Percentiles rank a stretch among this genome's conserved stretches.
These are phyloP conservation scores for Cheilosia vernalis DNA, from an alignment of 2,888 invertebrate species.

Conservation along the genomic window DNA sequence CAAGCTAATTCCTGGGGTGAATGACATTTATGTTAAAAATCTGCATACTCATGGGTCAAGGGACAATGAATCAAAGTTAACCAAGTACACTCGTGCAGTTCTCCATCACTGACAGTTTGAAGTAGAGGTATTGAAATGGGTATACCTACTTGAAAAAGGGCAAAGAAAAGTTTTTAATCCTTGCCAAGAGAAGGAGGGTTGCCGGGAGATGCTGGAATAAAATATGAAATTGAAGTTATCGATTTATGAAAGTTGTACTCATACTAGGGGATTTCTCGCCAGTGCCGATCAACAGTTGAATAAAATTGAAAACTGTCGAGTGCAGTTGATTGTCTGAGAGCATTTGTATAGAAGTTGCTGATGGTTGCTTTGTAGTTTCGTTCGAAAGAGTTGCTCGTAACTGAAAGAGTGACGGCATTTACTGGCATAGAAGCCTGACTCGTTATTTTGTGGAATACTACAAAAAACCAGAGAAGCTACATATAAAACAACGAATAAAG, in stretches of 20 bases:
- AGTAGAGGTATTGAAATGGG: conserved; percentile 31
- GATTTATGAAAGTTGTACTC: conserved; percentile 17
- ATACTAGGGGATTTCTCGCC: not conserved
- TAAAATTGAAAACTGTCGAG: not conserved
- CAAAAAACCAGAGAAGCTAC: too few species aligned
- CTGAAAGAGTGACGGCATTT: too few species aligned
- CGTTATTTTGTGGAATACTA: too few species aligned
- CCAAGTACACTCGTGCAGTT: conserved; percentile 37
- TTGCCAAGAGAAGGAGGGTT: conserved; percentile 48
- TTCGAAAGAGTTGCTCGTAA: too few species aligned
- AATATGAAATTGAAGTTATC: conserved; percentile 10
- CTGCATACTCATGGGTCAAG: conserved; percentile 61
- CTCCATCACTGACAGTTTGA: conserved; percentile 48
- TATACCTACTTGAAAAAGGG: conserved; percentile 5
- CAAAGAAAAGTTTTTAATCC: conserved; percentile 42
- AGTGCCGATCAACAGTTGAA: conserved; percentile 23
- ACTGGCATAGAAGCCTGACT: too few species aligned
- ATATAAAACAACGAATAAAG: too few species aligned
- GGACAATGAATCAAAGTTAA: conserved; percentile 65
- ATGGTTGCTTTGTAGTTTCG: too few species aligned
- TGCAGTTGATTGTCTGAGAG: not conserved
- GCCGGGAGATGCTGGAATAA: conserved; percentile 5
- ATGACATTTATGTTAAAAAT: conserved; percentile 37
- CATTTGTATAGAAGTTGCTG: too few species aligned
- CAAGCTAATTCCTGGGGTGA: conserved; percentile 59